Base-by-base conservation (phyloP, 2,888 invertebrate genomes). In the Oligia latruncula region DNA sequence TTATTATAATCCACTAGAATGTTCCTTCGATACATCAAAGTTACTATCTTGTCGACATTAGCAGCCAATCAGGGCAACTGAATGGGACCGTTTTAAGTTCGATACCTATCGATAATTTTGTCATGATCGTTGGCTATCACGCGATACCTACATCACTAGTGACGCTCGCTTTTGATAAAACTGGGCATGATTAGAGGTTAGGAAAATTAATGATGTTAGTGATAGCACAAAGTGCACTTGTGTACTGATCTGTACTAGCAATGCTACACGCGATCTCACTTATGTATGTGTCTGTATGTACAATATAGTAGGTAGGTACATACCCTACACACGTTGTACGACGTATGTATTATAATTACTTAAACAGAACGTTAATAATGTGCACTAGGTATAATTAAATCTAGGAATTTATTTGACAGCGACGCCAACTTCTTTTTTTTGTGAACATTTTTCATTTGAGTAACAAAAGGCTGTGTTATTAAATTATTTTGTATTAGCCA, bases 91-190 rank as follows among this genome's bases (percentile, higher is more conserved):
- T 91, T 92, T 91, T 90, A 91, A 85, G 86, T 90, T 83, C 91
- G 93, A 93, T 93, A 92, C 83, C 84, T 92, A 93, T 93, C 93
- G 90, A 93, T 92, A 93, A 91, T 91, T 91, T 91, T 89, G 90
- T 91, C 90, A 91, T 91, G 93, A 94, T 93, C 89, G 92, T 84
- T 78, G 77, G 82, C 72, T 84, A 86, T 92, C 94, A 95, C 94
- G 95, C 95, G 93, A 95, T 92, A 89, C 82, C 82, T 87, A 90
- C 93, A 94, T 95, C 94, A 94, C 89, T 90, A 90, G 84, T 90
- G 90, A 90, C 90, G 90, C 89, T 87, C 79, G 86, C 74, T 88
- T 77, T 58, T 89, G 86, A 87, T 89, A 90, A 90, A 90, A 90
- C 85, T 76, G 72, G 74, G 83, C 73, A 84, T 87, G 91, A 89